These are phyloP conservation scores for Poeciliopsis occidentalis DNA, from an alignment of 2,113 vertebrate genomes.

Conservation along the genomic window DNA sequence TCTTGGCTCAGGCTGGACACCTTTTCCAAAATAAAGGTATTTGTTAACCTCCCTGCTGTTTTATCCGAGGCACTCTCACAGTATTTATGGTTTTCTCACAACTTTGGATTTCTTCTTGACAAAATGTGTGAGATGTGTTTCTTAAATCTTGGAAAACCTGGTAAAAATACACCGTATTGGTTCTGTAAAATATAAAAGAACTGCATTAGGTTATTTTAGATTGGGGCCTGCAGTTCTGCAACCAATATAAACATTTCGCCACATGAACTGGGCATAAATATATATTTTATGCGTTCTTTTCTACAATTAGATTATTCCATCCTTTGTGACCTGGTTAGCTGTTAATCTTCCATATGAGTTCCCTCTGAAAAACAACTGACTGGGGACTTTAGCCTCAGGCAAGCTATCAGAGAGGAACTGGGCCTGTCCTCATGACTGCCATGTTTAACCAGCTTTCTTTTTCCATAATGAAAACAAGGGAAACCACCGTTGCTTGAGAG, in stretches of 20 bases:
- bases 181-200: slow-evolving; percentile 34
- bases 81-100: slow-evolving; percentile 18
- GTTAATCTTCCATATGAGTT: slow-evolving; percentile 82
- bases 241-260: slow-evolving; percentile 7
- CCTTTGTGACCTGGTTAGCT: slow-evolving; percentile 76
- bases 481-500: slow-evolving; percentile 22
- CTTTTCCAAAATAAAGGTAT: slow-evolving; percentile 40
- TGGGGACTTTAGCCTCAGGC: slow-evolving; percentile 82
- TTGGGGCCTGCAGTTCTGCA: slow-evolving; percentile 3
- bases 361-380: slow-evolving; percentile 80
- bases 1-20: slow-evolving; percentile 43
- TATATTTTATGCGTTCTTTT: slow-evolving; percentile 40
- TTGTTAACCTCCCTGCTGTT: slow-evolving; percentile 43
- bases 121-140: neutral
- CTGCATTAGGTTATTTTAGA: slow-evolving; percentile 33
- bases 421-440: slow-evolving; percentile 77
- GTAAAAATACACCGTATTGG: slow-evolving; percentile 6
- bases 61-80: slow-evolving; percentile 36
- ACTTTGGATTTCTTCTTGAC: slow-evolving; percentile 13
- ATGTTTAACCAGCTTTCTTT: slow-evolving; percentile 58
- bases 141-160: slow-evolving; percentile 9
- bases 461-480: slow-evolving; percentile 27
- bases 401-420: slow-evolving; percentile 76
- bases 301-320: slow-evolving; percentile 23
- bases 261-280: neutral